Percentiles rank a stretch among this genome's conserved stretches.
phyloP scores from a whole-genome alignment of 1,140 invertebrate species.

The Cydia pomonella region DNA sequence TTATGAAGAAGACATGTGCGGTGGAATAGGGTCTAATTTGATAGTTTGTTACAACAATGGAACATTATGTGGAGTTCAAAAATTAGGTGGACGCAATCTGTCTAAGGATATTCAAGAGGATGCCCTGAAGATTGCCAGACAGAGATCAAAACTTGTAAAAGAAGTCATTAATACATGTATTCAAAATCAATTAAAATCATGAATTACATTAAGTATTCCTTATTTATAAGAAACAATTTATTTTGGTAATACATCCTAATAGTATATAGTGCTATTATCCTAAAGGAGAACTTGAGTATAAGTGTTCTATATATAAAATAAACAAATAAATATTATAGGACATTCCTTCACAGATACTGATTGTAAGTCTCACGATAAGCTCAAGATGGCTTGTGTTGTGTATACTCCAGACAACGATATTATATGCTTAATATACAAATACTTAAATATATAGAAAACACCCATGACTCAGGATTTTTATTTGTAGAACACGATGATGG shows the following conservation, averaged over 20 bases:
- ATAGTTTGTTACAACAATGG: slow-evolving; percentile 67
- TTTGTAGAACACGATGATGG: too few species aligned
- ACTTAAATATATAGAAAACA: too few species aligned
- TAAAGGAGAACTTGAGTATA: too few species aligned
- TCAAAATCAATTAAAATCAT: slow-evolving; percentile 48
- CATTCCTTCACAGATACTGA: too few species aligned
- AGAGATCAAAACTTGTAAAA: slow-evolving; percentile 60
- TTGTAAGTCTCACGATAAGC: too few species aligned
- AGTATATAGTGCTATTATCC: too few species aligned
- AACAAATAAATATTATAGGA: too few species aligned
- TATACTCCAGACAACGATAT: too few species aligned
- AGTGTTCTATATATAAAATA: too few species aligned
- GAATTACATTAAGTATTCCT: slow-evolving; percentile 38
- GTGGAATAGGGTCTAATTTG: slow-evolving; percentile 65
- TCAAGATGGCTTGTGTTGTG: too few species aligned
- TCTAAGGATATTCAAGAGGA: slow-evolving; percentile 59
- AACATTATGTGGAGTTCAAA: slow-evolving; percentile 62
- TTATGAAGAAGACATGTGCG: slow-evolving; percentile 77
- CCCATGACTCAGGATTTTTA: too few species aligned
- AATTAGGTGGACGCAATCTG: slow-evolving; percentile 68
- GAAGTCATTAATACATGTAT: slow-evolving; percentile 65
- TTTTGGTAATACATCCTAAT: not conserved
- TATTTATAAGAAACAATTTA: slow-evolving; percentile 3
- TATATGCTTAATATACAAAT: too few species aligned
- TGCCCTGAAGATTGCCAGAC: slow-evolving; percentile 60